Conservation (phyloP, 1,140 invertebrate species). For the Brevipalpus yothersi region DNA sequence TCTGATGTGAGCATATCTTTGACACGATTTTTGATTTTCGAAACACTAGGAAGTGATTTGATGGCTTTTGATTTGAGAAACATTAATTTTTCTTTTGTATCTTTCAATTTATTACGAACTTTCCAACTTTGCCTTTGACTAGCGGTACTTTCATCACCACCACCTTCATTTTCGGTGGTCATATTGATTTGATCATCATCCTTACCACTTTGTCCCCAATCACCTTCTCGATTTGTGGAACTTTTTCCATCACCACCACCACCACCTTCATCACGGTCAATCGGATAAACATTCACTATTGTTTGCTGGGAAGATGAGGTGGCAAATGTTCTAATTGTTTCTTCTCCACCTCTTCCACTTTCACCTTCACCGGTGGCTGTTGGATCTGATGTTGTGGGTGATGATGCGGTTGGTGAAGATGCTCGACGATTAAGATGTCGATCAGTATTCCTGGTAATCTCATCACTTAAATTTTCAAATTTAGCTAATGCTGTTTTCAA, state of each 20-base stretch:
- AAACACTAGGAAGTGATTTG: not conserved
- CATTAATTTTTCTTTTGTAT: not conserved
- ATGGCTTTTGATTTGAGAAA: slow-evolving; percentile 1
- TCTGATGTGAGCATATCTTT: not conserved
- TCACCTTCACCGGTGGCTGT: not conserved
- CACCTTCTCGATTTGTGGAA: not conserved
- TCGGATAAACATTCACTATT: too few species aligned
- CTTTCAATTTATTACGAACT: not conserved
- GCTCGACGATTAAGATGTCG: not conserved
- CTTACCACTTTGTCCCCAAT: not conserved
- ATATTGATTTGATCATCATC: not conserved
- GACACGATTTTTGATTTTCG: not conserved
- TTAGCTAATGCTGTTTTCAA: too few species aligned
- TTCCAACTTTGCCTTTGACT: not conserved
- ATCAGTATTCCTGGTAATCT: too few species aligned
- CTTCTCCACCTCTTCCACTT: not conserved
- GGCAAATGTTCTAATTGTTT: not conserved
- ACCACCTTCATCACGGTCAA: not conserved
- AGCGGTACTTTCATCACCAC: not conserved
- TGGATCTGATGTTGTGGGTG: not conserved
- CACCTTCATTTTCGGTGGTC: not conserved
- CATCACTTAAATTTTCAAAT: too few species aligned
- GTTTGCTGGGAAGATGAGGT: not conserved
- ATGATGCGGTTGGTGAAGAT: not conserved
- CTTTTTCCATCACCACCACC: not conserved